Base-by-base conservation (phyloP, 2,888 invertebrate genomes). In the Atethmia centrago region DNA sequence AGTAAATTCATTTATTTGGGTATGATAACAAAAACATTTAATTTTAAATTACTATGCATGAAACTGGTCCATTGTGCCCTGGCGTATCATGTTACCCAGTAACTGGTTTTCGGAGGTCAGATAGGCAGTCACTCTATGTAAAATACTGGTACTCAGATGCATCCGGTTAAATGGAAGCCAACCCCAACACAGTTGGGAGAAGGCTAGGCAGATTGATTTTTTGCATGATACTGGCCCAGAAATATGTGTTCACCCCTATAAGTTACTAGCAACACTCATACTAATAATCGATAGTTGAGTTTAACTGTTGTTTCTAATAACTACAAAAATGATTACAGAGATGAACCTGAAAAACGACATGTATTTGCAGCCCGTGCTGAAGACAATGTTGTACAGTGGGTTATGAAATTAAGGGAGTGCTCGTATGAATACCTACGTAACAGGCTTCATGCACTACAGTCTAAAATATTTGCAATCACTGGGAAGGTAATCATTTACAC, bases 341-440 rank as follows among this genome's bases (percentile, higher is more conserved):
- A 96, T 91, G 98, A 97, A 89, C 97, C 97, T 25, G 97, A 97
- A 59, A 97, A 97, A 87, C 97, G 97, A 63, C 98, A 98, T 89
- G 92, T 98, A 71, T 97, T 98, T 88, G 97, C 97, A 58, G 97
- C 97, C 49, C 96, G 97, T 63, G 97, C 98, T 65, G 98, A 98
- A 90, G 96, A 96, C 61, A 97, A 97, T 93, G 97, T 98, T 3
- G 97, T 97, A 70, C 97, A 97, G 77, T 98, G 98, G 98, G 97
- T 98, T 12, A 95, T 96, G 74, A 97, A 97, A 61, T 91, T 98
- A 68, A 97, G 97, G 85, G 96, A 97, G 87, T 97, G 98, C 78
- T 97, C 98, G n/a, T 98, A 98, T 90, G 98, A 97, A 90, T 97
- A 97, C 88, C 96, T 97, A 94, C 94, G 98, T 77, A 97, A 97